Evolutionary conservation across 2,888 invertebrate species (phyloP).

Genomic region (Embidobia sp.): DNA sequence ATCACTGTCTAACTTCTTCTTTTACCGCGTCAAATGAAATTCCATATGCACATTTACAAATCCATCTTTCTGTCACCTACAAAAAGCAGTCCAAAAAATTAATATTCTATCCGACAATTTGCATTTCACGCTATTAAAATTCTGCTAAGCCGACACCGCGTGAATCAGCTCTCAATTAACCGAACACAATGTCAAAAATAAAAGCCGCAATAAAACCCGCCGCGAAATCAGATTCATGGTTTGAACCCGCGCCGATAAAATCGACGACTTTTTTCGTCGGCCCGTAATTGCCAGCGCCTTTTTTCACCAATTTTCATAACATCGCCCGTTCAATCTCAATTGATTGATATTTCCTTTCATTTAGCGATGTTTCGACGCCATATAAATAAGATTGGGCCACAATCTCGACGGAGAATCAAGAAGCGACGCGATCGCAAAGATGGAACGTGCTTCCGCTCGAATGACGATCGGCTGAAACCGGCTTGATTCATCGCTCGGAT

Average conservation of each 20-base stretch:
- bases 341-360: slow-evolving; percentile 54
- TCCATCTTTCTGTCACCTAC: too few relatives aligned
- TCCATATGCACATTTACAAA: too few relatives aligned
- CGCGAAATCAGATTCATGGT: too few relatives aligned
- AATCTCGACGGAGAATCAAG: slow-evolving; percentile 42
- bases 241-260: slow-evolving; percentile 16
- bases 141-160: too few relatives aligned
- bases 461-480: slow-evolving; percentile 64
- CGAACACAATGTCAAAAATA: too few relatives aligned
- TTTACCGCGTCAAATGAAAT: too few relatives aligned
- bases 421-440: slow-evolving; percentile 54
- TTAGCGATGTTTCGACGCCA: slow-evolving; percentile 45
- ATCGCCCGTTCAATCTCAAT: slow-evolving; percentile 26
- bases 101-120: too few relatives aligned
- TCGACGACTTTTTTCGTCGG: slow-evolving; percentile 2
- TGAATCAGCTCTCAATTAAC: too few relatives aligned
- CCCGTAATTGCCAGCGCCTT: slow-evolving; percentile 5
- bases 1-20: too few relatives aligned
- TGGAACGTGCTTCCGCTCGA: slow-evolving; percentile 66
- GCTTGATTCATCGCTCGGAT: slow-evolving; percentile 63
- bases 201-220: too few relatives aligned
- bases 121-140: too few relatives aligned
- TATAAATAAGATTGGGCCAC: slow-evolving; percentile 44
- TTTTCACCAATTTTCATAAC: slow-evolving; percentile 21
- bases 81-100: too few relatives aligned